A percentile compares a stretch with the other conserved stretches of the same genome.
These are phyloP conservation scores for Heterohyrax brucei DNA, from an alignment of 2,797 vertebrate species.

Conservation along the genomic window DNA sequence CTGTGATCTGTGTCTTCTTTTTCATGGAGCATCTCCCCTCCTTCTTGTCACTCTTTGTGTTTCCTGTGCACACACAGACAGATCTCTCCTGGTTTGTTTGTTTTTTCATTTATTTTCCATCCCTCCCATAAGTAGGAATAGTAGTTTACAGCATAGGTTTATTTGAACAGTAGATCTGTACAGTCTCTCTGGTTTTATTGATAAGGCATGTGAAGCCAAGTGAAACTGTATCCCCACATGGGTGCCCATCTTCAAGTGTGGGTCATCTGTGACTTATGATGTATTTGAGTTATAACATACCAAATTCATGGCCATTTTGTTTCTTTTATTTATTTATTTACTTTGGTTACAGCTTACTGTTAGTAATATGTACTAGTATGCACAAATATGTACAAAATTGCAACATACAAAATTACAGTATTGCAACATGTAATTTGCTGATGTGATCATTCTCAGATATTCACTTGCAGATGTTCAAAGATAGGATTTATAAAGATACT, in stretches of 20 bases:
- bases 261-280: neutral
- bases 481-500: neutral
- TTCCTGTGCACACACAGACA: neutral
- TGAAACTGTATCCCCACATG: neutral
- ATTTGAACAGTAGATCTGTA: neutral
- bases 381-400: too few species aligned
- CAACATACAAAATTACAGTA: neutral
- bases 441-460: too few species aligned
- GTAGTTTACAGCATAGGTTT: neutral
- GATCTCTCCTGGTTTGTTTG: neutral
- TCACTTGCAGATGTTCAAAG: neutral
- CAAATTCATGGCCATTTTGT: neutral
- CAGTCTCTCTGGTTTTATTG: constrained; percentile 36
- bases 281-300: neutral
- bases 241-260: neutral
- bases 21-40: neutral
- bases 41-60: neutral
- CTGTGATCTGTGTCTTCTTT: neutral
- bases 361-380: neutral
- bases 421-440: neutral
- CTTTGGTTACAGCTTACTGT: neutral
- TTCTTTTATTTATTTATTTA: neutral
- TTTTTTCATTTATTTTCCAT: neutral
- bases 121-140: neutral
- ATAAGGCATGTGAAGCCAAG: neutral